Base-by-base conservation (phyloP, 2,888 invertebrate genomes). In the Drosophila lutescens region DNA sequence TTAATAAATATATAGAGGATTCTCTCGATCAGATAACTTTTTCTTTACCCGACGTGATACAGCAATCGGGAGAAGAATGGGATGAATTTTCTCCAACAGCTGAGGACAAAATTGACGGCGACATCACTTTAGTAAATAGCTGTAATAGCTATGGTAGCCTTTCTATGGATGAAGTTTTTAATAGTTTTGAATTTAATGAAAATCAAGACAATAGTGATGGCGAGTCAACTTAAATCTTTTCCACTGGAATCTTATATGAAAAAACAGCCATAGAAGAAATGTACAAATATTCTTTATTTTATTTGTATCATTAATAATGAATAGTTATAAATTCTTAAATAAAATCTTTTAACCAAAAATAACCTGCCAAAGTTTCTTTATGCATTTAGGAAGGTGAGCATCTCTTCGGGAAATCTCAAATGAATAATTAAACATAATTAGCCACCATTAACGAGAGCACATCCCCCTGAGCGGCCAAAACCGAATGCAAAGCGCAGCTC, bases 371-470 rank as follows among this genome's bases (percentile, higher is more conserved):
- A 15, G 2, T 15, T 40, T 15, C 41, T 10, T 41, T 41, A 17
- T 2, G 2, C 10, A 2, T 43, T 43, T 20, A 15, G 15, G 12
- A 36, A 9, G 3, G 9, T 34, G 12, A 9, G 26, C 36, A 32
- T 20, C 12, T 58, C 30, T 23, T 20, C 44, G 10, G 17, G n/a
- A 74, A 67, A 41, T 65, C 55, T 53, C 67, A 67, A 80, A 74
- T 83, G 83, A 84, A 86, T 88, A 84, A 87, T 84, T 87, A 89
- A 81, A 88, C 83, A 87, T 89, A 87, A 84, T 84, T 87, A 89
- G 88, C 77, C 82, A 81, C 86, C 77, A 84, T 84, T 84, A 89
- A 70, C 66, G 61, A 67, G 57, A 53, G 44, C 53, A 30, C 43
- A 30, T 13, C 36, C 26, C 78, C 55, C 38, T 20, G 43, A 57